Percentiles rank a stretch among this genome's conserved stretches.
These are phyloP conservation scores for Bungarus multicinctus DNA, from an alignment of 2,113 vertebrate genomes.

Conservation along the genomic window DNA sequence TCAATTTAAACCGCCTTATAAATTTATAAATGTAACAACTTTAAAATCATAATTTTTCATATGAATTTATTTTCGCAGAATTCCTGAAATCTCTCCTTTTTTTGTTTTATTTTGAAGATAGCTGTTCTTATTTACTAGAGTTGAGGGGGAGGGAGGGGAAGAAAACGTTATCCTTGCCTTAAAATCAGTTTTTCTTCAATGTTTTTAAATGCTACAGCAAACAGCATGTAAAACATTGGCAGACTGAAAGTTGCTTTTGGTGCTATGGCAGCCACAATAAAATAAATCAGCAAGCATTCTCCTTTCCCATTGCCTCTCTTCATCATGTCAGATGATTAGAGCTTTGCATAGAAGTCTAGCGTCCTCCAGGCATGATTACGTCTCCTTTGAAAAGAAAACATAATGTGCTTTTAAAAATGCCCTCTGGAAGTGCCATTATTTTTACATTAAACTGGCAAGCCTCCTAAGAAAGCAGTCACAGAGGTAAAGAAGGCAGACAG, in stretches of 20 bases:
- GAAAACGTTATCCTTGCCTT: not conserved
- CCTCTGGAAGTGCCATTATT: not conserved
- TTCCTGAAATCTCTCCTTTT: not conserved
- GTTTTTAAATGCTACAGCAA: not conserved
- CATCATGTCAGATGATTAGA: not conserved
- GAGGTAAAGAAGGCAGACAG: not conserved
- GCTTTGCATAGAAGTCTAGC: not conserved
- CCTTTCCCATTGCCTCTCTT: not conserved
- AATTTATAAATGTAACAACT: not conserved
- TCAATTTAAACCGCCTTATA: not conserved
- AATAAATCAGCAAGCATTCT: not conserved
- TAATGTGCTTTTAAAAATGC: not conserved
- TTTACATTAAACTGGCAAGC: not conserved
- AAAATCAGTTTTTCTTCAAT: not conserved
- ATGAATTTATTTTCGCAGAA: not conserved
- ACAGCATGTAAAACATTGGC: not conserved
- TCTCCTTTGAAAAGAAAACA: not conserved
- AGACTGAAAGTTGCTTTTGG: not conserved
- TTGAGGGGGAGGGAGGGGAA: fast-evolving
- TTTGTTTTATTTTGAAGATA: not conserved
- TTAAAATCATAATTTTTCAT: not conserved
- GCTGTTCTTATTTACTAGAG: not conserved
- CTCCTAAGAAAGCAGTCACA: not conserved
- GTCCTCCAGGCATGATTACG: not conserved
- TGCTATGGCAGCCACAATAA: not conserved